phyloP scores from a whole-genome alignment of 1,140 invertebrate species.

The Cotesia typhae region DNA sequence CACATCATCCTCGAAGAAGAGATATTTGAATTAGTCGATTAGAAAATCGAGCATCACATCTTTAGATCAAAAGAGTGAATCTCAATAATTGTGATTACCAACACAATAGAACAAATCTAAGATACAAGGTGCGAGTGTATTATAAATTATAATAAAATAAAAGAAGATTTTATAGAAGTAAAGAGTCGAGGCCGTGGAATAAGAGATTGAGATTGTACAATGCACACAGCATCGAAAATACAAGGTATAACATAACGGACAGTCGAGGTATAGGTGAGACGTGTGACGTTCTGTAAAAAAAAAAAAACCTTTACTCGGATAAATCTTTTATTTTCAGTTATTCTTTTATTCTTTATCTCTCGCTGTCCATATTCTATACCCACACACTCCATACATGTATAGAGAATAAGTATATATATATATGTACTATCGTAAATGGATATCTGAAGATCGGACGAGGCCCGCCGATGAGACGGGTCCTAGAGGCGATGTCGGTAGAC shows the following conservation, averaged over 20 bases:
- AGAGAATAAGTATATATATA: conserved; percentile 26
- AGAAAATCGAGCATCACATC: too few relatives aligned
- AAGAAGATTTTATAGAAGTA: background rate
- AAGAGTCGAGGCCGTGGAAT: background rate
- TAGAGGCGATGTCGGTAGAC: conserved; percentile 43
- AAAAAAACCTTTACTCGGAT: background rate
- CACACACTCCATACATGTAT: background rate
- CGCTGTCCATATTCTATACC: background rate
- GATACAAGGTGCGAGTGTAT: too few relatives aligned
- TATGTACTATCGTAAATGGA: conserved; percentile 45
- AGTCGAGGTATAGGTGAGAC: conserved; percentile 30
- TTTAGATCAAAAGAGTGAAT: too few relatives aligned
- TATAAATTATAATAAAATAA: background rate
- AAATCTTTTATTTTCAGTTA: background rate
- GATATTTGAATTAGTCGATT: too few relatives aligned
- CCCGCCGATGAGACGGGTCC: conserved; percentile 19
- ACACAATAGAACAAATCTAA: too few relatives aligned
- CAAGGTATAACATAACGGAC: background rate
- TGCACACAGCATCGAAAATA: background rate
- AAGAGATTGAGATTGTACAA: conserved; percentile 9
- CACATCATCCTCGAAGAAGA: too few relatives aligned
- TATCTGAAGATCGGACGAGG: conserved; percentile 43
- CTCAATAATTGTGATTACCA: too few relatives aligned
- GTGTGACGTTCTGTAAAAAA: conserved; percentile 35
- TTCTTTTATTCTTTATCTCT: conserved; percentile 9